These are phyloP conservation scores for Glyphotaelius pellucidus DNA, from an alignment of 2,888 invertebrate genomes.

Conservation along the genomic window DNA sequence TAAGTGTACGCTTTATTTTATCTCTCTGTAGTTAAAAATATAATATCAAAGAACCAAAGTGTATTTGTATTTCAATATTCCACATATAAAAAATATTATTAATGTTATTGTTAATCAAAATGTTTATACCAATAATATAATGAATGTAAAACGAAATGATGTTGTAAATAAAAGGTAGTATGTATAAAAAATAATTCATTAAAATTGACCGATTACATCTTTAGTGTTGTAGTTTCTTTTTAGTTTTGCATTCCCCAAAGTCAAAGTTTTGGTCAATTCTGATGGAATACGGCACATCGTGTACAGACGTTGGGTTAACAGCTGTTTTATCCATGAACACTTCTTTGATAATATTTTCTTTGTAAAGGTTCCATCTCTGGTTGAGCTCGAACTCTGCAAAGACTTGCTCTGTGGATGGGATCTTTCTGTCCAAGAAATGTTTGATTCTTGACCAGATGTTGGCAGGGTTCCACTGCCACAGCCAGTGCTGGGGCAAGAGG, in stretches of 20 bases:
- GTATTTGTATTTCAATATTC: background rate
- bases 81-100: background rate
- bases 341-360: constrained; percentile 75
- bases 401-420: constrained; percentile 66
- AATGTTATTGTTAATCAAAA: background rate
- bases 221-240: constrained; percentile 41
- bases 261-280: constrained; percentile 78
- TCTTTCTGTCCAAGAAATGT: constrained; percentile 78
- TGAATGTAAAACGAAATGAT: background rate
- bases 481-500: constrained; percentile 83
- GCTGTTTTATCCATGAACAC: constrained; percentile 75
- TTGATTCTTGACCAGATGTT: constrained; percentile 82
- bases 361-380: constrained; percentile 78
- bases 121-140: background rate
- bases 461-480: constrained; percentile 81
- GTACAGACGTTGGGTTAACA: constrained; percentile 78
- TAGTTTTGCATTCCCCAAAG: constrained; percentile 7
- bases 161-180: background rate
- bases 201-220: background rate
- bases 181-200: background rate
- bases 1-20: background rate
- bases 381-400: constrained; percentile 70
- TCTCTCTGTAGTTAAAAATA: background rate
- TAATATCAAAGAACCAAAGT: constrained; percentile 8
- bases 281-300: constrained; percentile 82